These are phyloP conservation scores for Cnemophilus loriae DNA, from an alignment of 2,113 vertebrate species.

Conservation along the genomic window DNA sequence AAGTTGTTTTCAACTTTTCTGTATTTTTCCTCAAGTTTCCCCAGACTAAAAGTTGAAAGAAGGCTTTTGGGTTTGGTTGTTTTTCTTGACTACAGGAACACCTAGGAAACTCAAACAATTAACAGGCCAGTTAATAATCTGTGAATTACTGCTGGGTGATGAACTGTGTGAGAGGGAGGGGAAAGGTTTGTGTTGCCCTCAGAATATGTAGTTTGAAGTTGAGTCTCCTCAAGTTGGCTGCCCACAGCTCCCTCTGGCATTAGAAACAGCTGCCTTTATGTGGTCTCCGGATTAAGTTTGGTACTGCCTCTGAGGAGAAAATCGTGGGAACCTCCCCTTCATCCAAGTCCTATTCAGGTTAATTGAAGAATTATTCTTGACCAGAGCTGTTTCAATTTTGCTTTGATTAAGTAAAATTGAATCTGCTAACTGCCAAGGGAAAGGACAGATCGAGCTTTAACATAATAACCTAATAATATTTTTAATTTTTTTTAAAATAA, in stretches of 20 bases:
- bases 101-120: background rate
- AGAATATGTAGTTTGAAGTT: background rate
- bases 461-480: background rate
- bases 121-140: background rate
- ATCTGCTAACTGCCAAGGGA: background rate
- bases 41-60: background rate
- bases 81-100: background rate
- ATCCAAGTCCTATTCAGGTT: background rate
- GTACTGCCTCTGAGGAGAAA: background rate
- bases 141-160: background rate
- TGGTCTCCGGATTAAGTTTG: background rate
- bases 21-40: background rate
- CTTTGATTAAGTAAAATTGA: background rate
- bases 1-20: background rate
- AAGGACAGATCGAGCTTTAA: background rate
- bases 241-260: constrained; percentile 7
- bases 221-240: background rate
- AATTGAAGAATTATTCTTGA: background rate
- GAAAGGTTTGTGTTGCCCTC: background rate
- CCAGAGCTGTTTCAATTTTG: background rate
- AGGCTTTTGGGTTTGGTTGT: background rate
- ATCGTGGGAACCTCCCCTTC: constrained; percentile 20
- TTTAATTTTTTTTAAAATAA: background rate
- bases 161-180: background rate
- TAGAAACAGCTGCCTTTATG: constrained; percentile 18